Evolutionary conservation across 2,888 invertebrate species (phyloP).

Genomic region (Epicampocera succincta): DNA sequence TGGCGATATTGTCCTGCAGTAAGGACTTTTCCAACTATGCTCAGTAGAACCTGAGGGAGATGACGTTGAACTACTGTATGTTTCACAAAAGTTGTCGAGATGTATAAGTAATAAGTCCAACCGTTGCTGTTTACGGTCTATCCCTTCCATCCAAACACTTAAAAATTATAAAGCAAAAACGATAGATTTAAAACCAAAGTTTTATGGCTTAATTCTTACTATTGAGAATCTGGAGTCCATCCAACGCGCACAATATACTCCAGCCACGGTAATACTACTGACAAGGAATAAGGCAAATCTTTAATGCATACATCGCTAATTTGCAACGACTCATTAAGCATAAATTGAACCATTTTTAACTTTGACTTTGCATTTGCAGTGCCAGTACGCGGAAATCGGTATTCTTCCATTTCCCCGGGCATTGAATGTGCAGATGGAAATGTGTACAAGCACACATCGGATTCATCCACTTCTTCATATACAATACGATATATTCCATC

Average conservation of each 20-base stretch:
- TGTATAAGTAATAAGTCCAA: slow-evolving; percentile 92
- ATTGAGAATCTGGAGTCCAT: slow-evolving; percentile 95
- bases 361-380: slow-evolving; percentile 94
- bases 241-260: slow-evolving; percentile 97
- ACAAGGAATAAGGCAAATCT: slow-evolving; percentile 89
- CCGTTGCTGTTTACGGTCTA: slow-evolving; percentile 93
- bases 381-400: slow-evolving; percentile 92
- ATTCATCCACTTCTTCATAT: slow-evolving; percentile 93
- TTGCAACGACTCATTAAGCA: slow-evolving; percentile 84
- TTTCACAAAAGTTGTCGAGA: slow-evolving; percentile 87
- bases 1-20: slow-evolving; percentile 79
- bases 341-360: slow-evolving; percentile 92
- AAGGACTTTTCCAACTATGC: slow-evolving; percentile 81
- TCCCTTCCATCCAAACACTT: slow-evolving; percentile 95
- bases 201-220: slow-evolving; percentile 84
- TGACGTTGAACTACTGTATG: slow-evolving; percentile 81
- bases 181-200: slow-evolving; percentile 3
- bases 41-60: slow-evolving; percentile 80
- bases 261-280: slow-evolving; percentile 93
- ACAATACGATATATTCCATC: slow-evolving; percentile 91
- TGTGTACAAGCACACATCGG: slow-evolving; percentile 94
- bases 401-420: slow-evolving; percentile 91
- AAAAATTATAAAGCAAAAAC: slow-evolving; percentile 17
- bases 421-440: slow-evolving; percentile 92
- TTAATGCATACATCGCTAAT: slow-evolving; percentile 89